Percentiles rank a stretch among this genome's conserved stretches.
These are phyloP conservation scores for Gonioctena quinquepunctata DNA, from an alignment of 1,140 invertebrate species.

Conservation along the genomic window DNA sequence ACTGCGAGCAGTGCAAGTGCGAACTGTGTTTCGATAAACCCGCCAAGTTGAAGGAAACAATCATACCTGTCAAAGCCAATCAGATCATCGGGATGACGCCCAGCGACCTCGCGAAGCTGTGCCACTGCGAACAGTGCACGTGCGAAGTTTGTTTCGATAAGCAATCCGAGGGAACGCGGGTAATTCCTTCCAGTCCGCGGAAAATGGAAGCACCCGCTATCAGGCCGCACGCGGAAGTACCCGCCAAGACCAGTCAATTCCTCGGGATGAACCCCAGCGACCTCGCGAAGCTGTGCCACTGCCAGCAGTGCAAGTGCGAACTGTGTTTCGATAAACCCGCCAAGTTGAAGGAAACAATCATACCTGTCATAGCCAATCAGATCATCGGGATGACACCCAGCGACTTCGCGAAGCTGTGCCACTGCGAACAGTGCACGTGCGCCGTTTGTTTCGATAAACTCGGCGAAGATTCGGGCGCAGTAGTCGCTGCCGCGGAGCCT, in stretches of 20 bases:
- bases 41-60: neutral
- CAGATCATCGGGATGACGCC: neutral
- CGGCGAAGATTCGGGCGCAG: neutral
- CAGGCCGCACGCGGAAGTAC: too few relatives aligned
- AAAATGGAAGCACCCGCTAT: too few relatives aligned
- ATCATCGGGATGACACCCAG: neutral
- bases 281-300: slow-evolving; percentile 20
- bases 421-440: slow-evolving; percentile 25
- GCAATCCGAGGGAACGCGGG: neutral
- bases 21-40: slow-evolving; percentile 20
- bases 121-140: slow-evolving; percentile 18
- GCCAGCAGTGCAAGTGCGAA: slow-evolving; percentile 19
- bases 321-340: slow-evolving; percentile 19
- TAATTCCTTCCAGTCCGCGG: too few relatives aligned
- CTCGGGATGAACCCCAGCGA: neutral
- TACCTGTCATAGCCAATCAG: too few relatives aligned
- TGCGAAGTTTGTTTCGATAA: slow-evolving; percentile 22
- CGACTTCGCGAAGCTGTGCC: slow-evolving; percentile 9
- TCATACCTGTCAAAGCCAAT: neutral
- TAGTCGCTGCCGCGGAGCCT: neutral
- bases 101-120: neutral
- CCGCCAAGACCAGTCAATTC: too few relatives aligned
- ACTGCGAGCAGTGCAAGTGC: slow-evolving; percentile 26
- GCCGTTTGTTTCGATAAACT: slow-evolving; percentile 17
- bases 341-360: too few relatives aligned